These are phyloP conservation scores for Phenganax subtilis DNA, from an alignment of 92 coral and sea anemone species.

Conservation along the genomic window DNA sequence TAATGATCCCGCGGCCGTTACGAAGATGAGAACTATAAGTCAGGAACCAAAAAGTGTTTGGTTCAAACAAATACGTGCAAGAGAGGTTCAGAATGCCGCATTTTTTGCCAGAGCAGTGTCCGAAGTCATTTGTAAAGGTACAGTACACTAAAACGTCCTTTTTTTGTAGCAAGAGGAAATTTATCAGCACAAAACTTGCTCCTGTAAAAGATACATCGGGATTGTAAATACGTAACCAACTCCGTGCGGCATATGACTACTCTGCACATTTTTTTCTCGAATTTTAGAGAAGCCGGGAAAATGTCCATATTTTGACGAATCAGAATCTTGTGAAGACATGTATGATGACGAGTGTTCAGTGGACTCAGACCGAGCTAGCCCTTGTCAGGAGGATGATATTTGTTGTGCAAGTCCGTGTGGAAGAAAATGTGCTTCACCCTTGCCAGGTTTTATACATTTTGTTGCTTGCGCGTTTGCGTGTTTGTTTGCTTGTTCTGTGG, in stretches of 20 bases:
- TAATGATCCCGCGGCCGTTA: neutral
- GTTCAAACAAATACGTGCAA: slow-evolving; percentile 40
- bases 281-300: slow-evolving; percentile 54
- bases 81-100: slow-evolving; percentile 49
- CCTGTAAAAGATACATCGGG: no score
- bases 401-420: slow-evolving; percentile 67
- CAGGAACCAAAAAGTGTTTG: slow-evolving; percentile 44
- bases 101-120: slow-evolving; percentile 61
- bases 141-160: neutral
- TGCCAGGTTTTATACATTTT: slow-evolving; percentile 20
- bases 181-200: no score
- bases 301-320: slow-evolving; percentile 48
- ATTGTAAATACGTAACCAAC: no score
- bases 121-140: slow-evolving; percentile 29
- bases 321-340: slow-evolving; percentile 37
- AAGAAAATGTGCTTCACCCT: slow-evolving; percentile 47
- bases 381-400: slow-evolving; percentile 45
- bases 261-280: neutral
- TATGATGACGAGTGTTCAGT: slow-evolving; percentile 53
- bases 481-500: no score
- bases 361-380: slow-evolving; percentile 50
- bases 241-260: neutral
- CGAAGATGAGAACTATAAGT: slow-evolving; percentile 27
- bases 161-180: neutral
- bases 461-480: no score